These are phyloP conservation scores for Lysandra coridon DNA, from an alignment of 2,888 invertebrate species.

Conservation along the genomic window DNA sequence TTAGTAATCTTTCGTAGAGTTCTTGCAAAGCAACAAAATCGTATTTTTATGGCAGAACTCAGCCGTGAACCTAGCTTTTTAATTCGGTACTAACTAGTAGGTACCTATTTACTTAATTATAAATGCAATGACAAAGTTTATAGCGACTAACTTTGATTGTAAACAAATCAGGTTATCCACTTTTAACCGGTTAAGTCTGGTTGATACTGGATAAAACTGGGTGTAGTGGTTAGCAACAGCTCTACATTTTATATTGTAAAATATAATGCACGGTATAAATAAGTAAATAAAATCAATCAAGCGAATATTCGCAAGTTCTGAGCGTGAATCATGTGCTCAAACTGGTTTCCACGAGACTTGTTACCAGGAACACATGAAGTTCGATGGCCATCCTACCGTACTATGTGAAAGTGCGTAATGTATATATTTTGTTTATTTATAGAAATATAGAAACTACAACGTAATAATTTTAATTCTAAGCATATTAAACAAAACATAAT, in stretches of 20 bases:
- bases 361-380: slow-evolving; percentile 8
- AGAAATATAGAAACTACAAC: no score
- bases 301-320: slow-evolving; percentile 10
- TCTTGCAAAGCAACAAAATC: not conserved
- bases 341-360: slow-evolving; percentile 15
- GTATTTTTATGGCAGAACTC: not conserved
- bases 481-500: no score
- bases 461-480: no score
- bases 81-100: not conserved
- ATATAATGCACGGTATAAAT: not conserved
- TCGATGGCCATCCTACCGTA: slow-evolving; percentile 8
- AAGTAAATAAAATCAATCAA: not conserved
- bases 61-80: not conserved
- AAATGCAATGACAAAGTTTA: not conserved
- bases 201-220: not conserved
- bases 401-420: not conserved
- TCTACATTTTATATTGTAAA: not conserved
- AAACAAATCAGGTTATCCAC: slow-evolving; percentile 1
- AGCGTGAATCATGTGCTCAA: slow-evolving; percentile 18
- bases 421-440: no score
- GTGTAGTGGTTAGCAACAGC: not conserved
- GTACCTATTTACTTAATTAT: not conserved
- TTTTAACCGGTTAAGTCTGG: not conserved
- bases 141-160: not conserved
- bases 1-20: not conserved